phyloP scores from a whole-genome alignment of 1,140 invertebrate genomes.

The Magallana gigas region DNA sequence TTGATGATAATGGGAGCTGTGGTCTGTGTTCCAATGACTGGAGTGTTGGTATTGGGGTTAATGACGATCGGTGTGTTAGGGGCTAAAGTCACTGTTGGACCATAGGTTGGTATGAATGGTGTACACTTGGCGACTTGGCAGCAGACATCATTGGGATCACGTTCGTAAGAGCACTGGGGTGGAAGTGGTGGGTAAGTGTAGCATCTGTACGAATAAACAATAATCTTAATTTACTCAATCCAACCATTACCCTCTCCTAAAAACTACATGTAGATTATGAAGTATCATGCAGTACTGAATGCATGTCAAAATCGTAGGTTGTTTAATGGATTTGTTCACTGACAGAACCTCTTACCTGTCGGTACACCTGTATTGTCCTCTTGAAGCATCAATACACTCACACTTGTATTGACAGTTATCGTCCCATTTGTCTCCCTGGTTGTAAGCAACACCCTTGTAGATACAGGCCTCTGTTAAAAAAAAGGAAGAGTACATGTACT shows the following conservation, averaged over 20 bases:
- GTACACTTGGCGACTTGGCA: slow-evolving; percentile 64
- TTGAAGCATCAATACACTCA: slow-evolving; percentile 60
- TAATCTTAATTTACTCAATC: not conserved
- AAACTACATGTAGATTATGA: not conserved
- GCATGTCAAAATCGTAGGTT: not conserved
- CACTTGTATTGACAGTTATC: slow-evolving; percentile 65
- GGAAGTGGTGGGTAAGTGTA: slow-evolving; percentile 65
- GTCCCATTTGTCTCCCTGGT: slow-evolving; percentile 64
- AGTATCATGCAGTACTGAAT: not conserved
- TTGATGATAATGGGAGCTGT: slow-evolving; percentile 32
- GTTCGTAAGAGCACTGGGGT: slow-evolving; percentile 61
- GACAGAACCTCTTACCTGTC: slow-evolving; percentile 56
- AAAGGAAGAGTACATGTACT: not conserved
- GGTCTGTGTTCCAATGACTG: slow-evolving; percentile 42
- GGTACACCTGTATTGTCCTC: slow-evolving; percentile 65
- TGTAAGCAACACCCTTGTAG: slow-evolving; percentile 64
- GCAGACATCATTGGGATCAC: slow-evolving; percentile 67
- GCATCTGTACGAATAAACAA: slow-evolving; percentile 61
- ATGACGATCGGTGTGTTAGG: not conserved
- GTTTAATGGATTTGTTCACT: not conserved
- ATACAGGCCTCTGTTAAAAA: slow-evolving; percentile 62
- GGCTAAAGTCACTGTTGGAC: slow-evolving; percentile 18
- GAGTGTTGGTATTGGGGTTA: not conserved
- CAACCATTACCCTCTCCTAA: not conserved
- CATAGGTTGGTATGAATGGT: slow-evolving; percentile 51